A percentile compares a stretch with the other conserved stretches of the same genome.
Evolutionary conservation across 1,140 invertebrate genomes (phyloP).

Genomic region (Drosophila saltans): DNA sequence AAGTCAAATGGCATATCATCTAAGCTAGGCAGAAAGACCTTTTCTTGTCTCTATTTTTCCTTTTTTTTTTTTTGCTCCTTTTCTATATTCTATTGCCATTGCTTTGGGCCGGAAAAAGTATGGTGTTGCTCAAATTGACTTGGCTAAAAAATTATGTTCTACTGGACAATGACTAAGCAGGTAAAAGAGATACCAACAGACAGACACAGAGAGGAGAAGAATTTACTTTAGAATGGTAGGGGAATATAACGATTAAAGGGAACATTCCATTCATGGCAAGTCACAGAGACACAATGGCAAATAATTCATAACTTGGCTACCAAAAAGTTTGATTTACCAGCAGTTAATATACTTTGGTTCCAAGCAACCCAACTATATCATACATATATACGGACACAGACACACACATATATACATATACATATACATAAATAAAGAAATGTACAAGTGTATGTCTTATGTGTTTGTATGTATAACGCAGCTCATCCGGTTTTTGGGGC

Average conservation of each 20-base stretch:
- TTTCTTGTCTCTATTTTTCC: conserved; percentile 10
- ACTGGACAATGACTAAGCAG: conserved; percentile 40
- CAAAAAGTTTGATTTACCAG: conserved; percentile 76
- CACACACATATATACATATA: neutral
- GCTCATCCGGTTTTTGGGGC: neutral
- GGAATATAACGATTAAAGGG: conserved; percentile 4
- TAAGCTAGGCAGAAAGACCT: conserved; percentile 53
- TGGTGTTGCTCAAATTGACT: conserved; percentile 68
- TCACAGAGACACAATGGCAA: conserved; percentile 65
- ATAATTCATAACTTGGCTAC: conserved; percentile 79
- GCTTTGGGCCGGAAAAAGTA: conserved; percentile 31
- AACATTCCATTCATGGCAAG: conserved; percentile 28
- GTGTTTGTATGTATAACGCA: neutral
- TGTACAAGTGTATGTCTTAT: neutral
- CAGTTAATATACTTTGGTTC: conserved; percentile 69
- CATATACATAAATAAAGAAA: neutral
- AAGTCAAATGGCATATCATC: conserved; percentile 75
- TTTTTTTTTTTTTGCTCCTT: neutral
- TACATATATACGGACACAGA: neutral
- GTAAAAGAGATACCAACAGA: conserved; percentile 2
- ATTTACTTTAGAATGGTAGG: neutral
- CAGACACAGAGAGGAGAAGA: too few species aligned
- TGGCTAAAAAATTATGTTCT: conserved; percentile 39
- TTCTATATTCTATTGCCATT: neutral
- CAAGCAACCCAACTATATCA: conserved; percentile 2